Conservation (phyloP, 2,888 invertebrate genomes). For the Melanchra persicariae region DNA sequence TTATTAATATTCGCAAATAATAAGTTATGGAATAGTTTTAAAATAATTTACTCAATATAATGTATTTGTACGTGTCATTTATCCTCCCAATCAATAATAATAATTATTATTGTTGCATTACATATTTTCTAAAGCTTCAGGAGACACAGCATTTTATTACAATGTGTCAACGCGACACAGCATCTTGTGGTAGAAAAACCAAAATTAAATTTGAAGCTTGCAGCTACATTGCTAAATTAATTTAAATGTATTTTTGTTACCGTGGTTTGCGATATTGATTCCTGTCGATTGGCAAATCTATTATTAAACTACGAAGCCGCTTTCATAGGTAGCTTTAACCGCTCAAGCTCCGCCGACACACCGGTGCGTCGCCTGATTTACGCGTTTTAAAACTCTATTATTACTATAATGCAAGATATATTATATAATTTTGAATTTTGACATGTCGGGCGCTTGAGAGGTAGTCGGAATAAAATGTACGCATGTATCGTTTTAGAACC, state of each 20-base stretch:
- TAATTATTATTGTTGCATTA: slow-evolving; percentile 4
- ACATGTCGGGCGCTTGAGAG: no score
- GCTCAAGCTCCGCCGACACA: no score
- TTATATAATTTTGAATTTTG: no score
- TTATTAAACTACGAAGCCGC: slow-evolving; percentile 9
- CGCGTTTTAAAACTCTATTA: no score
- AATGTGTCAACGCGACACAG: slow-evolving; percentile 9
- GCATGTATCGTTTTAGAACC: slow-evolving; percentile 22
- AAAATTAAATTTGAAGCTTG: neutral
- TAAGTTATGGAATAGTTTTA: slow-evolving; percentile 31
- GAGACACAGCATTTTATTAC: neutral
- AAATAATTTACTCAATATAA: slow-evolving; percentile 34
- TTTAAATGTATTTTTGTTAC: neutral
- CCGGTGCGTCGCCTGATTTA: no score
- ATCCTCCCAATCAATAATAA: slow-evolving; percentile 14
- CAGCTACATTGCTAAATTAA: neutral
- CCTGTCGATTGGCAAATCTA: slow-evolving; percentile 13
- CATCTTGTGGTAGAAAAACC: neutral
- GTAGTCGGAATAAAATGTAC: no score
- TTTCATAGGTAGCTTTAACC: slow-evolving; percentile 16
- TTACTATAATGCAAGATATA: no score
- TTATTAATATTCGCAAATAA: slow-evolving; percentile 52
- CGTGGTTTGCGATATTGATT: neutral
- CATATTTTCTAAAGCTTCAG: slow-evolving; percentile 10
- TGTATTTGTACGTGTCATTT: slow-evolving; percentile 45